Conservation (phyloP, 2,888 invertebrate species). For the Noctua janthina region DNA sequence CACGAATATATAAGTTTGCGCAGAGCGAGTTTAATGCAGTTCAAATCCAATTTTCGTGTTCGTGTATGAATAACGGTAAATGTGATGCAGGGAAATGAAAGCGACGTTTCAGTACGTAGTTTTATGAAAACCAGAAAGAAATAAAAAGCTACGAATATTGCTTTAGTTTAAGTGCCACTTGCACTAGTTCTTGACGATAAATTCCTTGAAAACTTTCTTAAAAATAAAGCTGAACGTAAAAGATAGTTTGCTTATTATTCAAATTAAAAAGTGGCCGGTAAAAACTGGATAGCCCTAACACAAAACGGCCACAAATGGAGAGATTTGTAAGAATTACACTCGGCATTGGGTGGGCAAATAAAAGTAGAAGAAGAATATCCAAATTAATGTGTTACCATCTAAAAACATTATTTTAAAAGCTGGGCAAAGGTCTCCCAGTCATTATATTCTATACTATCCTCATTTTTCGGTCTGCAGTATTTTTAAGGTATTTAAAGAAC, state of each 20-base stretch:
- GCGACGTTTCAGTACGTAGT: not conserved
- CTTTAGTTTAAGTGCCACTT: constrained; percentile 21
- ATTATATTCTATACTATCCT: not conserved
- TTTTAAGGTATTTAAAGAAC: not conserved
- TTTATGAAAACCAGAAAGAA: constrained; percentile 11
- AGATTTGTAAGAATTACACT: not conserved
- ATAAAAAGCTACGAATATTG: not conserved
- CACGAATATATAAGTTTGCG: constrained; percentile 36
- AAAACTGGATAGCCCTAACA: not conserved
- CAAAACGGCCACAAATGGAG: not conserved
- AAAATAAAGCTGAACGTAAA: not conserved
- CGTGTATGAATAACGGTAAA: constrained; percentile 21
- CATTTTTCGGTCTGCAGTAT: not conserved
- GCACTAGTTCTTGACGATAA: not conserved
- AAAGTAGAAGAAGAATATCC: not conserved
- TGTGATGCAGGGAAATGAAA: constrained; percentile 16
- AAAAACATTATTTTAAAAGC: not conserved
- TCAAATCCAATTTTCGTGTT: constrained; percentile 45
- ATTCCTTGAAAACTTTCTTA: not conserved
- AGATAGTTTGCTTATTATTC: not conserved
- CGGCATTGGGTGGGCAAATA: not conserved
- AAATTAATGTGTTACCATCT: not conserved
- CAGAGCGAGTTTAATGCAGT: constrained; percentile 55
- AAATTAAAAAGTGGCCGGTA: not conserved
- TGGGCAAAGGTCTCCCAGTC: no score